Percentiles rank a stretch among this genome's conserved stretches.
Conservation (phyloP, 2,888 invertebrate genomes). For the Microctonus brassicae region DNA sequence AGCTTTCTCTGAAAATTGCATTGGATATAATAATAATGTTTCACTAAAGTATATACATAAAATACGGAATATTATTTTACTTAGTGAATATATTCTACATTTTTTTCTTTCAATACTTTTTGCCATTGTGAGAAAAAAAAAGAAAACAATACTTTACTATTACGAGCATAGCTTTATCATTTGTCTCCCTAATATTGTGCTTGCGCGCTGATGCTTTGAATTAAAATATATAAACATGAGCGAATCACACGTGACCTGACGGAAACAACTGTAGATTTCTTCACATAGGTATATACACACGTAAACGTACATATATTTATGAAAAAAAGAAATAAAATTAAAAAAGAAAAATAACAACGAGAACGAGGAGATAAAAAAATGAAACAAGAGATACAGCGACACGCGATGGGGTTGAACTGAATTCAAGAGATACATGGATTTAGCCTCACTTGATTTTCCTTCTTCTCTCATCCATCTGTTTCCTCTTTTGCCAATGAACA, state of each 20-base stretch:
- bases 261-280: too few species aligned
- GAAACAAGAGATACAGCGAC: constrained; percentile 9
- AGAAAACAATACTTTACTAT: too few species aligned
- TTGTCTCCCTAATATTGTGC: too few species aligned
- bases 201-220: too few species aligned
- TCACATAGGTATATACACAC: neutral
- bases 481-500: neutral
- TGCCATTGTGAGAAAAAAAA: too few species aligned
- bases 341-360: neutral
- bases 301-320: neutral
- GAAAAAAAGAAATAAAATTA: neutral
- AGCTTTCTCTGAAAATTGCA: constrained; percentile 19
- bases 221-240: too few species aligned
- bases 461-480: too few species aligned
- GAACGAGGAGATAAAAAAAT: neutral
- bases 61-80: neutral
- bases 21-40: neutral
- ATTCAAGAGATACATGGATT: constrained; percentile 41
- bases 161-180: too few species aligned
- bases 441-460: neutral
- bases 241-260: too few species aligned
- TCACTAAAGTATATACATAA: neutral
- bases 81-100: too few species aligned
- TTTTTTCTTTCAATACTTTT: too few species aligned
- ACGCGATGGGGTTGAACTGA: constrained; percentile 24